Percentiles rank a stretch among this genome's conserved stretches.
Conservation (phyloP, 2,797 vertebrate genomes). For the Enteromius afrohamiltoni region DNA sequence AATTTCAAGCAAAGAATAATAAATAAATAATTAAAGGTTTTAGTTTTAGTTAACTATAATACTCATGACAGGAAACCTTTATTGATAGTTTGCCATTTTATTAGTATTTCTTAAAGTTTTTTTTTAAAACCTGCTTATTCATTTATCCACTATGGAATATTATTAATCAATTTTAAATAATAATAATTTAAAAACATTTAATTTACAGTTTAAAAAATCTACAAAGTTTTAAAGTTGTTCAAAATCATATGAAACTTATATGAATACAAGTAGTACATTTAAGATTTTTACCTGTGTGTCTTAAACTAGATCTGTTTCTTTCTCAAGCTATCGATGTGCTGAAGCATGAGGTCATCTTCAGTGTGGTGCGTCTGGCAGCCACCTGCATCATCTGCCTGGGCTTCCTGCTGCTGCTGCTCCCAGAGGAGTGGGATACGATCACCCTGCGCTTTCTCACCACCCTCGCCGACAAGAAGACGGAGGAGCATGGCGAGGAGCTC, state of each 20-base stretch:
- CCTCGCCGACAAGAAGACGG: slow-evolving; percentile 93
- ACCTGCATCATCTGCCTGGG: slow-evolving; percentile 96
- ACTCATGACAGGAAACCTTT: too few species aligned
- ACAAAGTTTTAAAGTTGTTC: neutral
- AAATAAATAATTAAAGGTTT: too few species aligned
- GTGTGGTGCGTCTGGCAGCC: slow-evolving; percentile 92
- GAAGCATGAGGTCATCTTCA: slow-evolving; percentile 98
- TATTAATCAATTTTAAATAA: neutral
- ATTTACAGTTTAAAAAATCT: too few species aligned
- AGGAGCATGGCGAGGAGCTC: slow-evolving; percentile 89
- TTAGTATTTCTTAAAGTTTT: too few species aligned
- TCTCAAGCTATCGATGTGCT: slow-evolving; percentile 90
- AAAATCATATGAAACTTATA: neutral
- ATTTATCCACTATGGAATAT: too few species aligned
- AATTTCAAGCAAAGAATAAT: too few species aligned
- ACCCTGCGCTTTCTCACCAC: slow-evolving; percentile 92
- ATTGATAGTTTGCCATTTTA: too few species aligned
- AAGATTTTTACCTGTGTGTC: neutral
- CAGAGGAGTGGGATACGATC: slow-evolving; percentile 97
- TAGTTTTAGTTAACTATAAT: too few species aligned
- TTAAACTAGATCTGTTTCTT: neutral
- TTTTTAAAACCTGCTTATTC: too few species aligned
- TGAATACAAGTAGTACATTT: neutral
- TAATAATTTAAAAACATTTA: too few species aligned
- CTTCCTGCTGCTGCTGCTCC: slow-evolving; percentile 93